Evolutionary conservation across 2,113 vertebrate genomes (phyloP), one percentile per base, ranked within the genome.

Genomic region (Regulus satrapa): DNA sequence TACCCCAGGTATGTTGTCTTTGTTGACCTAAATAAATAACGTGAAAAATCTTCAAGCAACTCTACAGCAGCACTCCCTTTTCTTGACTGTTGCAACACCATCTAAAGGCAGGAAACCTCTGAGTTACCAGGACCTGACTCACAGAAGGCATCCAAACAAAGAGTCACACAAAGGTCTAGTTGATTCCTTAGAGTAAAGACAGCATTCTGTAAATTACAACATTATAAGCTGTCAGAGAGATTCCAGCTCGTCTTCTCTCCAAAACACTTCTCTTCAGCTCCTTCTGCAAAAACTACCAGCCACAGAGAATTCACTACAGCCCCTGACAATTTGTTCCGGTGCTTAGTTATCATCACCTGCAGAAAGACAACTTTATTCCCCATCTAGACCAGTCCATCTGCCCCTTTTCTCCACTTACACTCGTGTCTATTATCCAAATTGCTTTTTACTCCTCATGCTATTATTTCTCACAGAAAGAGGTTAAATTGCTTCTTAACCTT

Each of bases 401-500:
- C 23, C 32, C 43, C 36, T 91, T 96, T 91, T 63, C 43, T 32
- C 10, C 51, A 51, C 38, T 55, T 74, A 32, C 32, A 34, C 20
- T 92, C 32, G 10, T 25, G 18, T 26, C 72, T 80, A 21, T 49
- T 79, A 76, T 72, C 25, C 36, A 88, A 83, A 83, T 9, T 7
- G 43, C 64, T n/a, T 58, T 91, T 81, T 84, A 80, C 40, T 89
- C 45, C 54, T 94, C 29, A 12, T 56, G 43, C 41, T 80, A 20
- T 29, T 78, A 34, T n/a, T n/a, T n/a, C 61, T 92, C 38, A 69
- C 21, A 80, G 62, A 40, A 34, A 68, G 38, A 36, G 49, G 29
- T 89, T 84, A 89, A 67, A 87, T 66, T 91, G 45, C 38, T 87
- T 88, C 63, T 76, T 92, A 89, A 67, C 66, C 75, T 96, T 86